Percentiles rank a stretch among this genome's conserved stretches.
Conservation (phyloP, 2,888 invertebrate species). For the Dysmachus trigonus region DNA sequence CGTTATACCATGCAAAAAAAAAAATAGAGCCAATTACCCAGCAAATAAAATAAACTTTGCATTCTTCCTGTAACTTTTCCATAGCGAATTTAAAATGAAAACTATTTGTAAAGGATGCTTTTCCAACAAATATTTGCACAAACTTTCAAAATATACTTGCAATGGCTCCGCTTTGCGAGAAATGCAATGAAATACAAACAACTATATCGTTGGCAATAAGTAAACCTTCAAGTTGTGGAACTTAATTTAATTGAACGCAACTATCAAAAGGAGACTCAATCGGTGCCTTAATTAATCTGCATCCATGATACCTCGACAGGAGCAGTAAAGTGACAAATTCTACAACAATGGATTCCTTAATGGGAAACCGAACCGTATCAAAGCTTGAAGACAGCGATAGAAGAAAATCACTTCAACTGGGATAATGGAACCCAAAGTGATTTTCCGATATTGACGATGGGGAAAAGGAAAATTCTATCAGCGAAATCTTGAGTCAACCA, state of each 20-base stretch:
- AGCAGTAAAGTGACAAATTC: constrained; percentile 26
- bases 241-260: constrained; percentile 5
- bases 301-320: not conserved
- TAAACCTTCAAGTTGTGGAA: not conserved
- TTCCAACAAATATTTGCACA: not conserved
- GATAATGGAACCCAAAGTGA: constrained; percentile 16
- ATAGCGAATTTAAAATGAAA: not conserved
- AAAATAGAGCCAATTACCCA: too few species aligned
- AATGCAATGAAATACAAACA: not conserved
- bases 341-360: constrained; percentile 17
- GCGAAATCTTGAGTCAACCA: not conserved
- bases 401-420: constrained; percentile 15
- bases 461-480: not conserved
- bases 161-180: not conserved
- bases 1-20: too few species aligned
- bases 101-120: not conserved
- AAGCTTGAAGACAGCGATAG: not conserved
- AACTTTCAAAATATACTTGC: not conserved
- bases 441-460: not conserved
- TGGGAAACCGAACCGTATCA: constrained; percentile 18
- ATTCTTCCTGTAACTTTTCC: too few species aligned
- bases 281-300: constrained; percentile 8
- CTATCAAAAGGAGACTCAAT: not conserved
- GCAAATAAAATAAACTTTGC: too few species aligned
- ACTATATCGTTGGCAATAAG: not conserved